A percentile compares a stretch with the other conserved stretches of the same genome.
Evolutionary conservation across 2,113 vertebrate genomes (phyloP).

Genomic region (Morone chrysops): DNA sequence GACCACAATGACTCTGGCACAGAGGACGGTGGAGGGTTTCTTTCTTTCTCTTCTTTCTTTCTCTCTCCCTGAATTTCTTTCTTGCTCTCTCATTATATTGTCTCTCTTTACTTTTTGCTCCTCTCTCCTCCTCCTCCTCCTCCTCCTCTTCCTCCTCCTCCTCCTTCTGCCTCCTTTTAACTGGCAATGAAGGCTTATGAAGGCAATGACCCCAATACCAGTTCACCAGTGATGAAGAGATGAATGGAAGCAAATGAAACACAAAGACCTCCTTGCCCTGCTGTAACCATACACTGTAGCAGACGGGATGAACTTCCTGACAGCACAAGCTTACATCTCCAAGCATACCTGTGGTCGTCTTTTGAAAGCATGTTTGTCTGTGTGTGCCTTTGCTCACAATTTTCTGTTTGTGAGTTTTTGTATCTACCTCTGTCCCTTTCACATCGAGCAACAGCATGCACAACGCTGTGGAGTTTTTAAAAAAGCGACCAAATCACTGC

Average conservation of each 20-base stretch:
- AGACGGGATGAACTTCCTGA: constrained; percentile 28
- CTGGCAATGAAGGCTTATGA: constrained; percentile 63
- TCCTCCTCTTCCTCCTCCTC: constrained; percentile 4
- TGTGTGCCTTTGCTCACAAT: not conserved
- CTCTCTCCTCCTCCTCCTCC: constrained; percentile 10
- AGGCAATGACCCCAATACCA: constrained; percentile 72
- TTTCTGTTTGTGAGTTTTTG: not conserved
- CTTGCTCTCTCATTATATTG: constrained; percentile 60
- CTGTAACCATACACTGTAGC: constrained; percentile 42
- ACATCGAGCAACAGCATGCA: constrained; percentile 4
- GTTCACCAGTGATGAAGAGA: constrained; percentile 49
- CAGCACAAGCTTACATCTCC: constrained; percentile 5
- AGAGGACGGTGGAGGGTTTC: constrained; percentile 48
- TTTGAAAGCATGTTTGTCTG: constrained; percentile 8
- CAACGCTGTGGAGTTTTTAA: not conserved
- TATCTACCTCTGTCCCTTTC: not conserved
- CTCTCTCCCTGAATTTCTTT: constrained; percentile 53
- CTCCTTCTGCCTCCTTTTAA: constrained; percentile 31
- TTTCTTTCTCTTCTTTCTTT: constrained; percentile 35
- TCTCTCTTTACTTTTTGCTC: constrained; percentile 12
- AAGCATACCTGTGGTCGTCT: constrained; percentile 37
- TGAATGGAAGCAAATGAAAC: constrained; percentile 60
- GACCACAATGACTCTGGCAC: constrained; percentile 72
- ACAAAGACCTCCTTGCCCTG: constrained; percentile 51
- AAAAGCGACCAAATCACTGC: not conserved